Base-by-base conservation (phyloP, 2,888 invertebrate genomes). In the Cryptocheilus praepositus region DNA sequence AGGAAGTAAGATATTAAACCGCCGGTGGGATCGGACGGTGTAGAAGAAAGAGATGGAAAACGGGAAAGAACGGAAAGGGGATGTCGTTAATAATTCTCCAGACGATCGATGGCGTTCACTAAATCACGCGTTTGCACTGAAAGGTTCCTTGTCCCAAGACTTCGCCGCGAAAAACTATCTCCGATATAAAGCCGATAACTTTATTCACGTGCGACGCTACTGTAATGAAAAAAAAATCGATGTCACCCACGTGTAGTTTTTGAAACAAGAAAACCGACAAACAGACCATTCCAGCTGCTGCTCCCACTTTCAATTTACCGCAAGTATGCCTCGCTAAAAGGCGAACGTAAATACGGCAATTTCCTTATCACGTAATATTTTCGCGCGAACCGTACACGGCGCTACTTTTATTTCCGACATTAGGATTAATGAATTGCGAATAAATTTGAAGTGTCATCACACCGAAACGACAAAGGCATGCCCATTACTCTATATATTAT, bases 81-180 rank as follows among this genome's bases (percentile, higher is more conserved):
- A 65, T 70, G 73, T 80, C 80, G 76, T 81, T 81, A 78, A 81
- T 81, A 80, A 81, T 78, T 80, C 75, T 52, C 66, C 59, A 68
- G 75, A 73, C 74, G 74, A 76, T 74, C 67, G 63, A 65, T 68
- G 76, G 68, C 71, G 74, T 61, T 73, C 73, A 73, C 71, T 80
- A 80, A 80, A 80, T 80, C 80, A 80, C 77, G 74, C 65, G 77
- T 68, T 76, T 71, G 71, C 71, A 72, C 75, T 72, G 71, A 77
- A 56, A 66, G 66, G 56, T 63, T 66, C 56, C 63, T 66, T 66
- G 63, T 62, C 66, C 56, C 62, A 63, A 21, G 55, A 49, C 49
- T 18, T 49, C 49, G 18, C 49, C 25, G 65, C 51, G 61, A 13
- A 60, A 64, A 64, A 59, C 44, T 45, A 44, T 60, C 60, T 53